Base-by-base conservation (phyloP, 2,888 invertebrate genomes). In the Euclidia mi region DNA sequence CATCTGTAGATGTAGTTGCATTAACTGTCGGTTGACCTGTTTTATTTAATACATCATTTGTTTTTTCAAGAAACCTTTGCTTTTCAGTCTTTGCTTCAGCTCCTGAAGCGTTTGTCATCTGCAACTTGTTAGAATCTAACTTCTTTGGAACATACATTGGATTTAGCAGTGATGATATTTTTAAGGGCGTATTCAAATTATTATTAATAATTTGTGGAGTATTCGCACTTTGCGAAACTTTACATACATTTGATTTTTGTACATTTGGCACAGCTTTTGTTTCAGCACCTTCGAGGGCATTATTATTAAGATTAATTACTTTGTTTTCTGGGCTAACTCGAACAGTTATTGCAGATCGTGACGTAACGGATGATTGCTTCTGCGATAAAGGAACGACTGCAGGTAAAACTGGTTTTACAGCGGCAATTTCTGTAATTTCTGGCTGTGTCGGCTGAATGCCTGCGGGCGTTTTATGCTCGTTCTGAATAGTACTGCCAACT, bases 111-210 rank as follows among this genome's bases (percentile, higher is more conserved):
- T 59, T 55, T 32, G 32, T 10, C n/a, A 38, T 18, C 20, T 45
- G 49, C 12, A 45, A 29, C 44, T 65, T 49, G 25, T 25, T 42
- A 1, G 43, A 10, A 3, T 41, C 20, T n/a, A 17, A 14, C 37
- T 48, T 53, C 62, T 80, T 82, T 28, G 87, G 84, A 60, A 85
- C 48, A 59, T 86, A 86, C 50, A 85, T 79, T 38, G 88, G 88
- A 71, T 89, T 89, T 46, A 93, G 72, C 37, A 93, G 71, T 1
- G 92, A 88, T 7, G 93, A 93, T 77, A 93, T 89, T 79, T 83
- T 91, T 63, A 92, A 70, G 4, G 93, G 92, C 2, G 80, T 87
- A 52, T 88, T 77, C 37, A 84, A 66, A 57, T 70, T 56, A 50
- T 56, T 70, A 35, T 62, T 76, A 60, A 55, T 46, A 3, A 12